Evolutionary conservation across 35 echinoderm and acorn worm species (phyloP).

Genomic region (Heliocidaris erythrogramma): DNA sequence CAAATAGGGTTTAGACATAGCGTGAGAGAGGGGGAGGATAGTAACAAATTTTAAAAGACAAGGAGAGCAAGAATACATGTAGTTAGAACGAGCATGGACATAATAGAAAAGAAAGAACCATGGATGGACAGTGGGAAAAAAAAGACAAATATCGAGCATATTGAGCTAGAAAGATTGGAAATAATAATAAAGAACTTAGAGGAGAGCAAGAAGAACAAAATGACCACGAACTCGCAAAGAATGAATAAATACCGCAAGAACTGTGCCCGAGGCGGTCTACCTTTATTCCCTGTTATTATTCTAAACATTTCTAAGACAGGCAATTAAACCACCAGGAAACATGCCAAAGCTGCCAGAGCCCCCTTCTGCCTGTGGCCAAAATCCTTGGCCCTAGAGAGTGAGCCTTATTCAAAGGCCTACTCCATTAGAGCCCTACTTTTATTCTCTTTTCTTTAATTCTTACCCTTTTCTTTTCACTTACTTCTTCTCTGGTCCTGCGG

Average conservation of each 20-base stretch:
- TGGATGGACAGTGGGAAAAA: not conserved
- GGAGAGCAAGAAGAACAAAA: not conserved
- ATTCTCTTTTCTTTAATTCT: slow-evolving; percentile 26
- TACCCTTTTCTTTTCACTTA: slow-evolving; percentile 11
- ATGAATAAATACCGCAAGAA: not conserved
- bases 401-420: slow-evolving; percentile 5
- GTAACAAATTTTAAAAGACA: not conserved
- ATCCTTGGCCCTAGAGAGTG: slow-evolving; percentile 26
- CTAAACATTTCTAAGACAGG: slow-evolving; percentile 52
- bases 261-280: not conserved
- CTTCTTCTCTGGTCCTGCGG: slow-evolving; percentile 16
- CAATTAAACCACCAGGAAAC: slow-evolving; percentile 43
- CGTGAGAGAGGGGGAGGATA: no score
- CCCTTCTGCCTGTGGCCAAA: not conserved
- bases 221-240: not conserved
- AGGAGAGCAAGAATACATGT: not conserved
- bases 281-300: slow-evolving; percentile 52
- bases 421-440: not conserved
- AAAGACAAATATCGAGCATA: not conserved
- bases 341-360: slow-evolving; percentile 19
- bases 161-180: not conserved
- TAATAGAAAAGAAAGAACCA: not conserved
- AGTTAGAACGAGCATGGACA: not conserved
- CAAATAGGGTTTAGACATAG: no score
- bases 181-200: not conserved